Evolutionary conservation across 2,797 vertebrate species (phyloP), one percentile per base, ranked within the genome.

Genomic region (Thalassophryne amazonica): DNA sequence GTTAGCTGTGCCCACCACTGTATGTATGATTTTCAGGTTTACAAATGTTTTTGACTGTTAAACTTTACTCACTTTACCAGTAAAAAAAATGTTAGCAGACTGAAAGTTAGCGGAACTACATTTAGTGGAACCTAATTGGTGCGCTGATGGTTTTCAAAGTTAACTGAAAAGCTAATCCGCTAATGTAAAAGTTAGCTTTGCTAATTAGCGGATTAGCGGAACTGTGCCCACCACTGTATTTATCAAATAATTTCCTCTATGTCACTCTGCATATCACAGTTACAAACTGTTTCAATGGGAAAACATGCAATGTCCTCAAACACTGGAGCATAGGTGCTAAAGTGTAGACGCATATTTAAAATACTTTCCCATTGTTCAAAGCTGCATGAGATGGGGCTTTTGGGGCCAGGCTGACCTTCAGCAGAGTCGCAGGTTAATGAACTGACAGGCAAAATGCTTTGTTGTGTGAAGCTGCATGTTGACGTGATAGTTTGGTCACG

Each of bases 291-390:
- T 28, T 70, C 58, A 25, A 15, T 35, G 2, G 85, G 73, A 17
- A 92, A 50, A 37, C 25, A 5, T 21, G 88, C 86, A 27, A 91
- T 81, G 48, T 91, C 88, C 36, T 90, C 80, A 80, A 89, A 92
- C 6, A 91, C 82, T 0, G 81, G 69, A 17, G 62, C 58, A 48
- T 87, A 92, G 35, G 47, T 83, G 36, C 60, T 75, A 40, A 85
- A 88, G 37, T 73, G 64, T 1, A 86, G 35, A 2, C 58, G 64
- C 27, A 80, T 60, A 41, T 85, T 77, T n/a, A 91, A 71, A 40
- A 83, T 49, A 23, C 24, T 45, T 23, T 76, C 84, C 74, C 85
- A 82, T 1, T 76, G 69, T 13, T 80, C 65, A 39, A 75, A 60
- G 19, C 57, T 10, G 13, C 18, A 5, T n/a, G 39, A 35, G 7